Evolutionary conservation across 1,140 invertebrate species (phyloP), one percentile per base, ranked within the genome.

Genomic region (Triops cancriformis): DNA sequence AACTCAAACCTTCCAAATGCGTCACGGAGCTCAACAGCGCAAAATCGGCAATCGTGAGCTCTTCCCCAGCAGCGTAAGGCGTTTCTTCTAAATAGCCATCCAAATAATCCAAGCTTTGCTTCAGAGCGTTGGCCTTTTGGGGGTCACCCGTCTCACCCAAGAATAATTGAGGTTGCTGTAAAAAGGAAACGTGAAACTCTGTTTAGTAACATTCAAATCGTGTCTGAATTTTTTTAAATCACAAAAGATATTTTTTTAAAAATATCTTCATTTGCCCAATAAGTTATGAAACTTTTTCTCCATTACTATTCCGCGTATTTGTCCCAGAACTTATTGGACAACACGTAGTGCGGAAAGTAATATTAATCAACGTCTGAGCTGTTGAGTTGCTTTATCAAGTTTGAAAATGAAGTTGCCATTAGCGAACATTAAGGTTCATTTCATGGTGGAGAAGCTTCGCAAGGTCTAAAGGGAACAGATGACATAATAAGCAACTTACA

Each of bases 11-110:
- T 80, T 82, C 80, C 11, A 83, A 79, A 28, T 83, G 81, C n/a
- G 82, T 82, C 18, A 85, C 77, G 28, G 82, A 81, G 37, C 82
- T 82, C 28, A 84, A 80, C 18, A 85, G 72, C 6, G 83, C 82
- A 27, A 85, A 79, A 79, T 85, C 84, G 73, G 84, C 84, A 27
- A 85, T 80, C 51, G 84, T 85, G 9, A 84, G 73, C 14, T 80
- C 76, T n/a, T 83, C 81, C 28, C 83, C 83, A 26, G 82, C 82
- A 14, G 81, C 80, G 79, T 83, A 84, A 5, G 79, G 73, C 45
- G 79, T 37, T 51, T 82, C 80, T 78, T 82, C 79, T 14, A 85
- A 80, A 77, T 80, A 80, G 9, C 76, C 42, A 73, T 85, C 82
- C 74, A 85, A 77, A 73, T 83, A 81, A 75, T 82, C 81, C n/a